phyloP scores from a whole-genome alignment of 2,888 invertebrate species.

The Zelleria hepariella region DNA sequence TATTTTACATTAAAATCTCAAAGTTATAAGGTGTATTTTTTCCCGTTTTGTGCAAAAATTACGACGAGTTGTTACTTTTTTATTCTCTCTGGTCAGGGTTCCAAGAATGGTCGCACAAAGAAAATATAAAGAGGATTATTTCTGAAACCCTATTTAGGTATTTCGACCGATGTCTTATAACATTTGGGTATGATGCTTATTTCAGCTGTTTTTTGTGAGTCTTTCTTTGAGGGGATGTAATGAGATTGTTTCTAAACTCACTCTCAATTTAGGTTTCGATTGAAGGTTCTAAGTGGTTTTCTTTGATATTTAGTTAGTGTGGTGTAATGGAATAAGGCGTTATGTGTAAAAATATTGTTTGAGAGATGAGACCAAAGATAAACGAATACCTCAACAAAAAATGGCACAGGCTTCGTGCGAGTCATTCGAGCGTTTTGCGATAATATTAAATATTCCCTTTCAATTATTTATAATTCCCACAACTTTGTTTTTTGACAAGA shows the following conservation, averaged over 20 bases:
- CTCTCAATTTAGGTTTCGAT: neutral
- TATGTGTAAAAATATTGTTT: too few species aligned
- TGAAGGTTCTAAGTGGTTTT: neutral
- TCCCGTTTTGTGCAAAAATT: neutral
- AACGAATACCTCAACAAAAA: too few species aligned
- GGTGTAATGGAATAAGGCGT: too few species aligned
- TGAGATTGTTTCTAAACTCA: neutral
- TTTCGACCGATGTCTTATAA: neutral
- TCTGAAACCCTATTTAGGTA: neutral
- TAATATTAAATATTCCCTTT: neutral
- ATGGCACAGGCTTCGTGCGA: too few species aligned
- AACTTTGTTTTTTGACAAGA: constrained; percentile 9
- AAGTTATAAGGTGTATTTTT: neutral
- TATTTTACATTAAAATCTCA: constrained; percentile 32
- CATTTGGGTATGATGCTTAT: neutral
- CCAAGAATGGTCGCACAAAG: neutral
- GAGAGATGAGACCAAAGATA: too few species aligned
- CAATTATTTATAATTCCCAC: neutral
- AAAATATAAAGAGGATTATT: neutral
- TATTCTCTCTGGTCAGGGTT: neutral
- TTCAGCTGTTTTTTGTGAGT: neutral
- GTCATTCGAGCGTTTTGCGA: too few species aligned
- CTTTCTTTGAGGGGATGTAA: neutral
- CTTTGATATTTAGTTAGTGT: neutral
- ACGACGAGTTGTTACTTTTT: neutral